Evolutionary conservation across 2,888 invertebrate species (phyloP).

Genomic region (Eumacrocentrus americanus): DNA sequence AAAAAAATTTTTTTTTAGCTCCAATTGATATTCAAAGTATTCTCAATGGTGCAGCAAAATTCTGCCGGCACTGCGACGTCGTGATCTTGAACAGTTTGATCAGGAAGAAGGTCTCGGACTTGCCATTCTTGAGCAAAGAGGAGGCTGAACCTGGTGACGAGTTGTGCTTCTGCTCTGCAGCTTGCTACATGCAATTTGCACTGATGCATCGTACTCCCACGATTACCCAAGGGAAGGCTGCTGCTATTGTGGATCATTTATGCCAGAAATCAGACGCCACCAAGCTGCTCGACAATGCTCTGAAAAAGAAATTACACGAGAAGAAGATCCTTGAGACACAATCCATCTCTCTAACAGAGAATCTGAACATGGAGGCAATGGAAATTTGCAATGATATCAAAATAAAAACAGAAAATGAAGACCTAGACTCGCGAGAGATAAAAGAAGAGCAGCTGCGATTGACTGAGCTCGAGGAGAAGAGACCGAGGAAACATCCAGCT

Average conservation of each 20-base stretch:
- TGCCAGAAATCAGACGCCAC: conserved; percentile 62
- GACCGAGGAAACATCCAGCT: conserved; percentile 61
- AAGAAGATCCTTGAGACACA: conserved; percentile 50
- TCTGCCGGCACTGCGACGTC: conserved; percentile 92
- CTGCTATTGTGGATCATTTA: conserved; percentile 66
- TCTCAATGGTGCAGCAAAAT: conserved; percentile 85
- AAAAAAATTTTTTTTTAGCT: conserved; percentile 58
- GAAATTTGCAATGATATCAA: conserved; percentile 65
- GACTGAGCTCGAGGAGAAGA: conserved; percentile 44
- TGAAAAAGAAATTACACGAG: conserved; percentile 50
- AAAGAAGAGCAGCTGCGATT: conserved; percentile 44
- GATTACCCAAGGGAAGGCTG: conserved; percentile 68
- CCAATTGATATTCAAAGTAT: conserved; percentile 90
- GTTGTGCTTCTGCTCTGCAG: conserved; percentile 85
- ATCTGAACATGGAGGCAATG: conserved; percentile 5
- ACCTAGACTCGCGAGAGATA: conserved; percentile 43
- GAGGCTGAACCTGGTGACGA: conserved; percentile 73
- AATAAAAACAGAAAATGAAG: conserved; percentile 56
- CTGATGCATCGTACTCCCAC: conserved; percentile 68
- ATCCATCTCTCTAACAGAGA: neutral
- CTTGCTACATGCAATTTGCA: conserved; percentile 88
- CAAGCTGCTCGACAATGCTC: conserved; percentile 51
- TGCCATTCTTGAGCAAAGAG: conserved; percentile 74
- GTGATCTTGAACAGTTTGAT: conserved; percentile 85
- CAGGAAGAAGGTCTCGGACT: conserved; percentile 78